Percentiles rank a stretch among this genome's conserved stretches.
Evolutionary conservation across 2,797 vertebrate species (phyloP).

Genomic region (Uromys caudimaculatus): DNA sequence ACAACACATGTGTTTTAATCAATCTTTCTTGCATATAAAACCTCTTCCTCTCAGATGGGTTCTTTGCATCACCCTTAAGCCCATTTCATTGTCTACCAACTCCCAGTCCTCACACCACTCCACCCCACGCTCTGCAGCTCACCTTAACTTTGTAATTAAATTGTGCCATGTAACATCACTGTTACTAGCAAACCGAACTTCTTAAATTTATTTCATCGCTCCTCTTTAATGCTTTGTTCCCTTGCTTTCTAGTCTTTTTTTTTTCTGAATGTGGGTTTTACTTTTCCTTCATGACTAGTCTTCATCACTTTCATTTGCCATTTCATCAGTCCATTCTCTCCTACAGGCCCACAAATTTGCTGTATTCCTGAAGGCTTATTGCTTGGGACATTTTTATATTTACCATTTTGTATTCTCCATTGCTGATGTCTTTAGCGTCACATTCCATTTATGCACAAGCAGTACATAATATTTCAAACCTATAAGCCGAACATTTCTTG

Average conservation of each 20-base stretch:
- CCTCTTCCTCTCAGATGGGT: not conserved
- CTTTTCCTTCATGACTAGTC: slow-evolving; percentile 8
- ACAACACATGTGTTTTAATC: not conserved
- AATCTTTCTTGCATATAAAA: slow-evolving; percentile 31
- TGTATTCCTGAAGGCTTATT: slow-evolving; percentile 8
- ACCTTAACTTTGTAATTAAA: slow-evolving; percentile 47
- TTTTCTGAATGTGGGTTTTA: not conserved
- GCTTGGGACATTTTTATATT: not conserved
- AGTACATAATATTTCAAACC: slow-evolving; percentile 32
- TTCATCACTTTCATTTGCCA: slow-evolving; percentile 38
- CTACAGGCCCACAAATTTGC: not conserved
- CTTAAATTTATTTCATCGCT: not conserved
- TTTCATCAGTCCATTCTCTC: not conserved
- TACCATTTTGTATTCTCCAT: slow-evolving; percentile 4
- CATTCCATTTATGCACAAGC: slow-evolving; percentile 21
- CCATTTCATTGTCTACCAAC: not conserved
- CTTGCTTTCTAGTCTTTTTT: not conserved
- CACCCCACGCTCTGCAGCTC: not conserved
- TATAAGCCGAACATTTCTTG: slow-evolving; percentile 23
- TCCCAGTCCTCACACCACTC: not conserved
- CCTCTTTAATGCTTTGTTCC: not conserved
- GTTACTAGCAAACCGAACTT: slow-evolving; percentile 32
- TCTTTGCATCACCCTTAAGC: not conserved
- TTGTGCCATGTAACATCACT: slow-evolving; percentile 19
- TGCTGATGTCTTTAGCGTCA: slow-evolving; percentile 28